These are phyloP conservation scores for Coreius guichenoti DNA, from an alignment of 2,797 vertebrate species.

Conservation along the genomic window DNA sequence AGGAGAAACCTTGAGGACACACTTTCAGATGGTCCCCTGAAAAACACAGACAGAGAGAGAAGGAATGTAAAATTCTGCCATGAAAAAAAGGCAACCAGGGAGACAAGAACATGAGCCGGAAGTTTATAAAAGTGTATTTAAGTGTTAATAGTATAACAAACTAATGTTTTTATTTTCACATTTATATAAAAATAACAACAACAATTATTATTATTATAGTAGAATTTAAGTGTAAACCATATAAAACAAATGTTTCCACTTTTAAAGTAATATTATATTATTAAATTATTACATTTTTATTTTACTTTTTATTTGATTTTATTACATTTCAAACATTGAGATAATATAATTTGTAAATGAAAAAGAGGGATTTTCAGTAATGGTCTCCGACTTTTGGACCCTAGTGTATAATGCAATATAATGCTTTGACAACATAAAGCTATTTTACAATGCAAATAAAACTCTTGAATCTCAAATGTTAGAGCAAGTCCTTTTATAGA, in stretches of 20 bases:
- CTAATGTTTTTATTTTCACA: background rate
- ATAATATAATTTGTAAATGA: background rate
- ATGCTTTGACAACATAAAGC: background rate
- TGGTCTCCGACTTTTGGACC: background rate
- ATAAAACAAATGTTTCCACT: no score
- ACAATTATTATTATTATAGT: no score
- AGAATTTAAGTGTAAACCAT: no score
- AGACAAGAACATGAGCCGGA: background rate
- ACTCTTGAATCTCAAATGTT: background rate
- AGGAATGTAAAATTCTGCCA: background rate
- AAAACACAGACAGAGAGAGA: constrained; percentile 46
- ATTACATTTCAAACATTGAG: background rate
- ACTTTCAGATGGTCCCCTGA: constrained; percentile 93
- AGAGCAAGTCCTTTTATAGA: background rate
- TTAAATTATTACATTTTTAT: background rate
- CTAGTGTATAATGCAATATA: background rate
- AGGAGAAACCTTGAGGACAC: constrained; percentile 91
- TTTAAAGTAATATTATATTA: no score
- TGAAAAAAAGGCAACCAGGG: background rate
- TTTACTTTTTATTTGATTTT: background rate
- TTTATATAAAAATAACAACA: no score
- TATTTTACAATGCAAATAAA: background rate
- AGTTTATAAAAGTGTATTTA: background rate
- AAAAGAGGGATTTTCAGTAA: background rate
- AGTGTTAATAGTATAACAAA: background rate